These are phyloP conservation scores for Polypterus bichir DNA, from an alignment of 2,113 vertebrate genomes.

Conservation along the genomic window DNA sequence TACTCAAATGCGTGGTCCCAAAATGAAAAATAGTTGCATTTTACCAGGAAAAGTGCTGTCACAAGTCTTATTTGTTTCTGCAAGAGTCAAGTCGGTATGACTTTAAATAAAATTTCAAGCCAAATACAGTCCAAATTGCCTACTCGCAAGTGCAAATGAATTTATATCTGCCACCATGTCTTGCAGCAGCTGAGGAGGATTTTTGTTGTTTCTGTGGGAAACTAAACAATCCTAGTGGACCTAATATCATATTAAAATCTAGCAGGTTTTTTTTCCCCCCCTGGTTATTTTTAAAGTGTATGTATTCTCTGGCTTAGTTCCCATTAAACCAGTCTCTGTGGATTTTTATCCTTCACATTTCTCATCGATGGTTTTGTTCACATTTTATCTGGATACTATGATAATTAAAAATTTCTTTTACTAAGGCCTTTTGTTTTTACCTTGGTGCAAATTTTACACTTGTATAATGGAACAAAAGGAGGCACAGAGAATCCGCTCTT, in stretches of 20 bases:
- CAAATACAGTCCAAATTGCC: constrained; percentile 5
- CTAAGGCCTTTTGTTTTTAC: constrained; percentile 21
- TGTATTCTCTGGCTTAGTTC: no score
- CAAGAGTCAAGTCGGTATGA: background rate
- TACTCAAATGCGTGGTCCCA: background rate
- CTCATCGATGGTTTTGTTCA: no score
- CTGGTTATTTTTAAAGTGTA: no score
- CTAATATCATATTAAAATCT: background rate
- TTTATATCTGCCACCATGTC: background rate
- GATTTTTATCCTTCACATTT: no score
- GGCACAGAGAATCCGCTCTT: constrained; percentile 55
- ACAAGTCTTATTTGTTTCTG: no score
- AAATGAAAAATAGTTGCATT: no score
- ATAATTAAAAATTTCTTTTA: background rate
- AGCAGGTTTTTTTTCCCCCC: background rate
- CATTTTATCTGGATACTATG: no score
- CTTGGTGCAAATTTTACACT: constrained; percentile 16
- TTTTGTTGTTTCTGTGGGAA: background rate
- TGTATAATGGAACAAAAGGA: constrained; percentile 29
- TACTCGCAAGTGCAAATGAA: background rate
- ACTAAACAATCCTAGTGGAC: background rate
- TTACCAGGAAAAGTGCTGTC: no score
- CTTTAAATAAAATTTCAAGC: constrained; percentile 5
- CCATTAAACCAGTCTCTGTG: no score
- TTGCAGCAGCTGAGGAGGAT: background rate